Evolutionary conservation across 2,888 invertebrate genomes (phyloP).

Genomic region (Platerodrilus igneus): DNA sequence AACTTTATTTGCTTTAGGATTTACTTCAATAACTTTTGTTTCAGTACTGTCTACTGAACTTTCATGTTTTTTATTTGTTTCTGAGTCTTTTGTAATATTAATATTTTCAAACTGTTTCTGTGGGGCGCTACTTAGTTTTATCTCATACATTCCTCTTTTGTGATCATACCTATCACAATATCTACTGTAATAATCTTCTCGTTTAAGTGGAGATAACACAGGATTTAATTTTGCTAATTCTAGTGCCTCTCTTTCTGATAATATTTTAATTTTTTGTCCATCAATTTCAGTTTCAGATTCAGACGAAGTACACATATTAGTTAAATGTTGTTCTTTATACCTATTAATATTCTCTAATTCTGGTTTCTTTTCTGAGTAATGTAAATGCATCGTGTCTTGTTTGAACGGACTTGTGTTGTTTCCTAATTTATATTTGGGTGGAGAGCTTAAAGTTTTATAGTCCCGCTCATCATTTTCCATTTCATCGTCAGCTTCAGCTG

Average conservation of each 20-base stretch:
- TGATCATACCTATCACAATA: slow-evolving; percentile 24
- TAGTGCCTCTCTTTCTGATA: slow-evolving; percentile 45
- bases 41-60: slow-evolving; percentile 9
- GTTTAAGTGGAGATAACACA: slow-evolving; percentile 19
- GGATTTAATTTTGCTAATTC: slow-evolving; percentile 34
- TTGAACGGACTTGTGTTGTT: slow-evolving; percentile 27
- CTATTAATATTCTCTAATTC: slow-evolving; percentile 19
- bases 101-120: slow-evolving; percentile 14
- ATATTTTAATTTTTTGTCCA: slow-evolving; percentile 47
- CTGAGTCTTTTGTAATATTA: too few species aligned
- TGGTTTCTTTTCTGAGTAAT: slow-evolving; percentile 10
- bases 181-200: too few species aligned
- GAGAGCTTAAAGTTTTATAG: slow-evolving; percentile 42
- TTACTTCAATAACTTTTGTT: background rate
- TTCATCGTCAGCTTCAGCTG: slow-evolving; percentile 63
- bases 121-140: slow-evolving; percentile 13
- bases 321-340: slow-evolving; percentile 31
- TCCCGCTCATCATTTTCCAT: slow-evolving; percentile 62
- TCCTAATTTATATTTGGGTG: slow-evolving; percentile 43
- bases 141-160: slow-evolving; percentile 11
- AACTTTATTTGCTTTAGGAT: background rate
- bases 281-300: slow-evolving; percentile 49
- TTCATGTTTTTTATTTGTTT: slow-evolving; percentile 3
- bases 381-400: slow-evolving; percentile 20
- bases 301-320: slow-evolving; percentile 41